Evolutionary conservation across 2,797 vertebrate genomes (phyloP).

Genomic region (Arctocebus calabarensis): DNA sequence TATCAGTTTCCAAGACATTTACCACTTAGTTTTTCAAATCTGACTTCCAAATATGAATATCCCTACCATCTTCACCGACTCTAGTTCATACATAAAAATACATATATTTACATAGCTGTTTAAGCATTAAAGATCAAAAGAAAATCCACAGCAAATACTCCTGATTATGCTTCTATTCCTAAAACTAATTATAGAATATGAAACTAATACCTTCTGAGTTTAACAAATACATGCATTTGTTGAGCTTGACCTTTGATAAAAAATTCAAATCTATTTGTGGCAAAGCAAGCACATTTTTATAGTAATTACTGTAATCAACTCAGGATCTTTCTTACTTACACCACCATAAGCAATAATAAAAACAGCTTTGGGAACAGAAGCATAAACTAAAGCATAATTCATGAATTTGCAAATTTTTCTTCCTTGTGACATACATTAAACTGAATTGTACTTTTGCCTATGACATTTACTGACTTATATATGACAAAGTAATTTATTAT

Average conservation of each 20-base stretch:
- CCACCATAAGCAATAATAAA: background rate
- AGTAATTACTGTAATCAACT: constrained; percentile 52
- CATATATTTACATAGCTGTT: constrained; percentile 48
- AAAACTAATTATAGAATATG: constrained; percentile 55
- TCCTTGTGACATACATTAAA: constrained; percentile 13
- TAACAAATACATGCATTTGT: constrained; percentile 19
- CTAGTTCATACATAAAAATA: background rate
- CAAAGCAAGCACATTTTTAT: constrained; percentile 28
- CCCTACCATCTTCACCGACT: background rate
- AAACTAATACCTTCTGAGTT: constrained; percentile 42
- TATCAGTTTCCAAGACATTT: constrained; percentile 27
- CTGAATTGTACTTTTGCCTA: constrained; percentile 10
- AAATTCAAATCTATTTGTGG: constrained; percentile 48
- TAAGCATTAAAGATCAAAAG: constrained; percentile 54
- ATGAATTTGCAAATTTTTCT: background rate
- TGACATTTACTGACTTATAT: constrained; percentile 4
- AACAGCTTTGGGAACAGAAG: background rate
- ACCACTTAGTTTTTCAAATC: constrained; percentile 6
- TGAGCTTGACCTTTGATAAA: constrained; percentile 29
- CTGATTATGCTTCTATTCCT: constrained; percentile 17
- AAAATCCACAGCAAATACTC: constrained; percentile 21
- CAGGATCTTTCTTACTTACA: constrained; percentile 25
- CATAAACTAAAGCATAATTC: constrained; percentile 8
- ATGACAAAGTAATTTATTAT: constrained; percentile 31
- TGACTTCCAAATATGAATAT: constrained; percentile 40